Conservation (phyloP, 2,888 invertebrate genomes). For the Mythimna impura region DNA sequence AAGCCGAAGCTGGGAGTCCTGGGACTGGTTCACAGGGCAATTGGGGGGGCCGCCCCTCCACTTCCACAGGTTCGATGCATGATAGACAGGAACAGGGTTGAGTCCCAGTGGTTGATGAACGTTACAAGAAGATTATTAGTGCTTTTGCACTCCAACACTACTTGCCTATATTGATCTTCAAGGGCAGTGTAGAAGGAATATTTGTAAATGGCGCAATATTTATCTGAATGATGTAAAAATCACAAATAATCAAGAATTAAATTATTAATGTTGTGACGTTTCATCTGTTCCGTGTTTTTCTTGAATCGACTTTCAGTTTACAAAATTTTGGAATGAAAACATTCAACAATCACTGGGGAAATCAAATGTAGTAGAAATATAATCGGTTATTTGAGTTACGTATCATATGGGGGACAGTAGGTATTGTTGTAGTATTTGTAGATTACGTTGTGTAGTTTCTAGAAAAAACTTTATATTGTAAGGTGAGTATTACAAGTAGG, state of each 20-base stretch:
- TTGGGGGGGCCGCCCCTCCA: conserved; percentile 84
- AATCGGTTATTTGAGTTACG: conserved; percentile 15
- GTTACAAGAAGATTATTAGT: conserved; percentile 9
- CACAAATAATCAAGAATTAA: not conserved
- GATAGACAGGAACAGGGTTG: conserved; percentile 66
- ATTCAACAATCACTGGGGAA: conserved; percentile 59
- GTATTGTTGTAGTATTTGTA: conserved; percentile 22
- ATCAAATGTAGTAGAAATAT: conserved; percentile 18
- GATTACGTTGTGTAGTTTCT: conserved; percentile 35
- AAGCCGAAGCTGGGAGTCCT: conserved; percentile 80
- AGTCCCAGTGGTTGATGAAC: conserved; percentile 54
- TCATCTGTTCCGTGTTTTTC: not conserved
- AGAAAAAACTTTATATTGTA: not conserved
- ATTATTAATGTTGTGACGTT: not conserved
- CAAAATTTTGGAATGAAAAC: conserved; percentile 19
- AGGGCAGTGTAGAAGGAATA: not conserved
- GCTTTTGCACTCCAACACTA: not conserved
- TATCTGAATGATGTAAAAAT: not conserved
- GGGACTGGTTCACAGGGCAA: conserved; percentile 81
- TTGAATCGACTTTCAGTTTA: not conserved
- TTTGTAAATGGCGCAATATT: not conserved
- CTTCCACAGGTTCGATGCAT: conserved; percentile 87
- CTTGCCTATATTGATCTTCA: not conserved
- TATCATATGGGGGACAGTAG: conserved; percentile 20
- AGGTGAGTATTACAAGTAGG: conserved; percentile 29